A percentile compares a stretch with the other conserved stretches of the same genome.
Evolutionary conservation across 1,140 invertebrate species (phyloP).

Genomic region (Eumeta japonica): DNA sequence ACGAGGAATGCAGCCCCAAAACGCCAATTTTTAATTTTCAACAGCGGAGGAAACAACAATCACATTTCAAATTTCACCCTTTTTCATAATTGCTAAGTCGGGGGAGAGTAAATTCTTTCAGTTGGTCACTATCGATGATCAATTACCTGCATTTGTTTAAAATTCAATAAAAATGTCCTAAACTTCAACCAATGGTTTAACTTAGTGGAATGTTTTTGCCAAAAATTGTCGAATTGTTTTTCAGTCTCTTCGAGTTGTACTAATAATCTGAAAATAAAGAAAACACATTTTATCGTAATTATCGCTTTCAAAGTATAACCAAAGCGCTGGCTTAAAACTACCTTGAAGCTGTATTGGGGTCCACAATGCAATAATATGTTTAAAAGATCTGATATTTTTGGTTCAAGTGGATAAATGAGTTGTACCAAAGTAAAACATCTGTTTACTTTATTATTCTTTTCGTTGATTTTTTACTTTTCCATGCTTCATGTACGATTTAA

Average conservation of each 20-base stretch:
- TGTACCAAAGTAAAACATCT: too few species aligned
- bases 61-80: constrained; percentile 38
- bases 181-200: constrained; percentile 86
- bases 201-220: constrained; percentile 84
- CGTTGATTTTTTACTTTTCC: too few species aligned
- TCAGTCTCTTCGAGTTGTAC: constrained; percentile 95
- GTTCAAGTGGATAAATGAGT: too few species aligned
- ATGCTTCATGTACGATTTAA: too few species aligned
- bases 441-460: too few species aligned
- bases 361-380: too few species aligned
- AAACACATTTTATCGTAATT: constrained; percentile 3
- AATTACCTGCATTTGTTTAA: constrained; percentile 54
- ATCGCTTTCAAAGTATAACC: too few species aligned
- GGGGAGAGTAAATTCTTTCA: too few species aligned
- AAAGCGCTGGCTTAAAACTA: too few species aligned
- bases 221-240: constrained; percentile 89
- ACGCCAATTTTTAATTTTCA: constrained; percentile 46
- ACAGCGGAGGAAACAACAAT: constrained; percentile 24
- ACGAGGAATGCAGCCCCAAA: constrained; percentile 27
- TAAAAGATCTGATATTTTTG: too few species aligned
- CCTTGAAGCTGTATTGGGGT: too few species aligned
- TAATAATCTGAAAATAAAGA: constrained; percentile 67
- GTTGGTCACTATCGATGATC: neutral
- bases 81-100: too few species aligned
- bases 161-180: constrained; percentile 71